Evolutionary conservation across 2,797 vertebrate species (phyloP), one percentile per base, ranked within the genome.

Genomic region (Onychomys arenicola): DNA sequence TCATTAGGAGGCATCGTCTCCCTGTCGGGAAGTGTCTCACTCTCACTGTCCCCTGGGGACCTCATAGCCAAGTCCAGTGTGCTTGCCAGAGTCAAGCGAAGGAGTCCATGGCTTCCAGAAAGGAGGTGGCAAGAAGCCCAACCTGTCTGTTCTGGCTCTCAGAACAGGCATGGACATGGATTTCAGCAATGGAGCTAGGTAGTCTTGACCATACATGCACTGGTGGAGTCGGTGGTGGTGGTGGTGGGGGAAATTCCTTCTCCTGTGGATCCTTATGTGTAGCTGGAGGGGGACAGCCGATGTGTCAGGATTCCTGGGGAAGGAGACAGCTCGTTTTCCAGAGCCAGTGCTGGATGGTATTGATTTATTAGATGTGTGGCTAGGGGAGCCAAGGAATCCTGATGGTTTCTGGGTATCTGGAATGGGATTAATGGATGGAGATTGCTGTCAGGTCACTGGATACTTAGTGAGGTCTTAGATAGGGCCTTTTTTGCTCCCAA

Each of bases 131-230:
- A 40, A n/a, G 23, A 17, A 76, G 69, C 78, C 95, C 63, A 8
- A 32, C 13, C 59, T 29, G 0, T 21, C 32, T 43, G 7, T 12
- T 16, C 57, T 1, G 73, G 37, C 23, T 49, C 2, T 43, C 61
- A 19, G 19, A 61, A 34, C 13, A 3, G 46, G 78, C 0, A 0
- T 21, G n/a, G 49, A 83, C 1, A 0, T 0, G 0, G 49, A 13
- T 49, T 83, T 49, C 9, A 23, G 65, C n/a, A 73, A 43, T 37
- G 34, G 43, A 32, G 21, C 69, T 34, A 49, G 43, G 59, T 19
- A 67, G 29, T 10, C n/a, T 1, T 32, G 13, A 61, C 65, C 73
- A 8, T 69, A 21, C 57, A 8, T 23, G 4, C 0, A 0, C 5
- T 6, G 21, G 69, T 21, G n/a, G 65, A 75, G 37, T 43, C 7